Evolutionary conservation across 2,797 vertebrate genomes (phyloP).

Genomic region (Hemibagrus guttatus): DNA sequence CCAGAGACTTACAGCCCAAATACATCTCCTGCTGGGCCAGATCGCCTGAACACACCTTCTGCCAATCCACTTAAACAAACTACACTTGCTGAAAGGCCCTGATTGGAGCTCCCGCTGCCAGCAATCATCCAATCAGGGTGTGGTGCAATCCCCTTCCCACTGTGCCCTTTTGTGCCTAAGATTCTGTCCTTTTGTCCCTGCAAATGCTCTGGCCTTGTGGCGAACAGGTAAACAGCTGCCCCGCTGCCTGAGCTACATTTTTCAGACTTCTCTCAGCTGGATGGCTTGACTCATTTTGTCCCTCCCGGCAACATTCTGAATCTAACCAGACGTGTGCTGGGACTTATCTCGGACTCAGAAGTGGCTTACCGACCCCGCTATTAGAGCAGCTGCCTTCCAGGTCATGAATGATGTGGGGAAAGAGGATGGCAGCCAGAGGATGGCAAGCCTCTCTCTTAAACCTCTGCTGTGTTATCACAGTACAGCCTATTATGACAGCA

Average conservation of each 20-base stretch:
- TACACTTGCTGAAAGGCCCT: constrained; percentile 84
- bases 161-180: constrained; percentile 80
- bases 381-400: constrained; percentile 56
- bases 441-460: constrained; percentile 46
- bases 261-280: constrained; percentile 60
- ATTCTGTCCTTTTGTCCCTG: constrained; percentile 79
- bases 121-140: constrained; percentile 93
- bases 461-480: constrained; percentile 45
- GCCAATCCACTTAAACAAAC: constrained; percentile 89
- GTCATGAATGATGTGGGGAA: constrained; percentile 49
- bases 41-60: constrained; percentile 62
- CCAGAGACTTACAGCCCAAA: constrained; percentile 50
- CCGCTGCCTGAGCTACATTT: constrained; percentile 63
- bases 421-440: constrained; percentile 44
- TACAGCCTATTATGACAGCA: constrained; percentile 48
- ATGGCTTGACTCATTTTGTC: constrained; percentile 63
- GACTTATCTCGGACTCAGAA: constrained; percentile 54
- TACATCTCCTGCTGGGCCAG: constrained; percentile 57
- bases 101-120: constrained; percentile 91
- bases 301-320: constrained; percentile 47
- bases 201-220: constrained; percentile 63
- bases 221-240: constrained; percentile 70
- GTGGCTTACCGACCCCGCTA: constrained; percentile 51
- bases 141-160: constrained; percentile 87
- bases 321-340: constrained; percentile 42